Percentiles rank a stretch among this genome's conserved stretches.
These are phyloP conservation scores for Lamellibrachia luymesi DNA, from an alignment of 1,140 invertebrate species.

Conservation along the genomic window DNA sequence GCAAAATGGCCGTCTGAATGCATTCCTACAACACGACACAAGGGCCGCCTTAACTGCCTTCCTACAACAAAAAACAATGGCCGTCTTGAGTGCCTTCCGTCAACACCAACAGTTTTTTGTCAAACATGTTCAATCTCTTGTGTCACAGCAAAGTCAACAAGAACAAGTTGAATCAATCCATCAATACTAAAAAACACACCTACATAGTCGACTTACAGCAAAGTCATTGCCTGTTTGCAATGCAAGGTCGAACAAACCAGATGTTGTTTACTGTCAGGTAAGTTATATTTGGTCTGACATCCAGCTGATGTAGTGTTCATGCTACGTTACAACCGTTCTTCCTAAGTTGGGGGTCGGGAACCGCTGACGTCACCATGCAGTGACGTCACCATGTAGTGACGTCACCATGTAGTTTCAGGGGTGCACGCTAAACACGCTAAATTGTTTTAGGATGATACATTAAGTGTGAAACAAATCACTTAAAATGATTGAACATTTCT, in stretches of 20 bases:
- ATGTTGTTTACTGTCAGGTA: too few relatives aligned
- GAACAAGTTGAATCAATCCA: background rate
- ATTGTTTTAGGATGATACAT: background rate
- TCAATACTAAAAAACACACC: background rate
- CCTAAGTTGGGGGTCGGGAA: too few relatives aligned
- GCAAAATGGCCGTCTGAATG: background rate
- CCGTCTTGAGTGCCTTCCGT: background rate
- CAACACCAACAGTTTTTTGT: background rate
- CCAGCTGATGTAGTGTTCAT: too few relatives aligned
- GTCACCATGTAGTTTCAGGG: too few relatives aligned
- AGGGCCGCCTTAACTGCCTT: constrained; percentile 49
- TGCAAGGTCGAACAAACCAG: background rate
- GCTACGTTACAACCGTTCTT: too few relatives aligned
- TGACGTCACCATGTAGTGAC: too few relatives aligned
- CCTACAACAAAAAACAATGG: constrained; percentile 27
- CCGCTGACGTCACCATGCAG: too few relatives aligned
- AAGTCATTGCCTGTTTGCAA: background rate
- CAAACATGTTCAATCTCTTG: background rate
- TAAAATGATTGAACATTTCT: background rate
- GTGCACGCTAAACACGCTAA: too few relatives aligned
- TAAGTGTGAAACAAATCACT: background rate
- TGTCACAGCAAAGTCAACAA: background rate
- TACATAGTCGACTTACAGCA: background rate
- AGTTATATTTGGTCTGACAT: too few relatives aligned
- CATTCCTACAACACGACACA: too few relatives aligned